A percentile compares a stretch with the other conserved stretches of the same genome.
phyloP scores from a whole-genome alignment of 2,797 vertebrate genomes.

The Thamnophis elegans region DNA sequence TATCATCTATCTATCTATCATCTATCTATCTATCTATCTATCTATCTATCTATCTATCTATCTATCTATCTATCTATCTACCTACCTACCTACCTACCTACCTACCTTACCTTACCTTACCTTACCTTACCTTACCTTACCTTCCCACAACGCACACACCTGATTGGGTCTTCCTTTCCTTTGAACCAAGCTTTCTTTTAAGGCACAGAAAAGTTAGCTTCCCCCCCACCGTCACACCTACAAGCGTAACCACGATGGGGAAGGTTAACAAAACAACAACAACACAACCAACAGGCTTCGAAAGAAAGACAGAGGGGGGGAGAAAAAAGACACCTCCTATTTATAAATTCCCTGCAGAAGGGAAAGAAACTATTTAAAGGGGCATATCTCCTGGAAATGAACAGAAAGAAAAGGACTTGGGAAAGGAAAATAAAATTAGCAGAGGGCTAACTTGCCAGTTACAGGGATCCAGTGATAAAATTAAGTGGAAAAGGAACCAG shows the following conservation, averaged over 20 bases:
- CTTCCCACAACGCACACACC: neutral
- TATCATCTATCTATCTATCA: too few species aligned
- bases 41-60: too few species aligned
- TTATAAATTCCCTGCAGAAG: slow-evolving; percentile 6
- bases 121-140: too few species aligned
- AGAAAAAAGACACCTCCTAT: neutral
- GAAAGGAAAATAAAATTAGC: neutral
- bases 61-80: too few species aligned
- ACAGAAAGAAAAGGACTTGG: neutral
- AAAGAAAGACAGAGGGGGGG: neutral
- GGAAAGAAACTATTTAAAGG: slow-evolving; percentile 1
- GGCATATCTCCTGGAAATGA: neutral
- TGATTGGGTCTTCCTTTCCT: neutral
- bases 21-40: too few species aligned
- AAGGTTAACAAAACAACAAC: neutral
- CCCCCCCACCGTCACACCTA: neutral
- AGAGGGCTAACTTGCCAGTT: neutral
- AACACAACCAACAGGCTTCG: neutral
- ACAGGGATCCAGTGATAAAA: neutral
- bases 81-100: too few species aligned
- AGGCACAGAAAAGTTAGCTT: neutral
- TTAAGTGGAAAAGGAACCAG: too few species aligned
- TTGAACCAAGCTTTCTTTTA: neutral
- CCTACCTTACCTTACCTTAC: too few species aligned
- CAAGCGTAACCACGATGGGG: neutral